Evolutionary conservation across 2,888 invertebrate species (phyloP), one percentile per base, ranked within the genome.

Genomic region (Diplolepis rosae): DNA sequence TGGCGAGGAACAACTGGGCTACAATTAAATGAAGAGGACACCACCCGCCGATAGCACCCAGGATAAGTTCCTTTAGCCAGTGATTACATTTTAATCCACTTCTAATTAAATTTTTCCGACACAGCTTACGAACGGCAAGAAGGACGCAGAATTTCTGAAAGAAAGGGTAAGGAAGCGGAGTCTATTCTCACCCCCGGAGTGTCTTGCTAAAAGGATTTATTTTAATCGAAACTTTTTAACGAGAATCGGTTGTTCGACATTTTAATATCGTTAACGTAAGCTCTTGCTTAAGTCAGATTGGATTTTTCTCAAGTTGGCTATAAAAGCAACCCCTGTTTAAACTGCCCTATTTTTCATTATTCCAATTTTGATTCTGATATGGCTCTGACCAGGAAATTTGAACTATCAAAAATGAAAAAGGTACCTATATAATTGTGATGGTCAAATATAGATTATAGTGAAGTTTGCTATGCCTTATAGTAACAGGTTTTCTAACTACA

Each of bases 81-180:
- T 84, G 84, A 85, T 87, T 87, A 84, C 85, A 85, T 84, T 86
- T 86, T 85, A 85, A 87, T 87, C 83, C 83, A 84, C 83, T 86
- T 85, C 84, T 86, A 87, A 87, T 87, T 87, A 86, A 83, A 87
- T 85, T 86, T 83, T 82, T 68, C 68, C 54, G 48, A 61, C 48
- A 68, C 65, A 65, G 27, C 69, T 51, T 52, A 30, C 32, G 39
- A 65, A 51, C 30, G 24, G 68, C 42, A 42, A 30, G 48, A 50
- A 24, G 22, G 24, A 18, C 42, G 11, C 32, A 67, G 45, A 13
- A 22, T 50, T 24, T 51, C 24, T 48, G 42, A 48, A 32, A 67
- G 69, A 67, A 68, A 65, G 73, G 74, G 69, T 69, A 71, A 66
- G 73, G 52, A 72, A 68, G 61, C 69, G 24, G 28, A 66, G 52